Evolutionary conservation across 2,888 invertebrate genomes (phyloP).

Genomic region (Hirtodrosophila alboralis): DNA sequence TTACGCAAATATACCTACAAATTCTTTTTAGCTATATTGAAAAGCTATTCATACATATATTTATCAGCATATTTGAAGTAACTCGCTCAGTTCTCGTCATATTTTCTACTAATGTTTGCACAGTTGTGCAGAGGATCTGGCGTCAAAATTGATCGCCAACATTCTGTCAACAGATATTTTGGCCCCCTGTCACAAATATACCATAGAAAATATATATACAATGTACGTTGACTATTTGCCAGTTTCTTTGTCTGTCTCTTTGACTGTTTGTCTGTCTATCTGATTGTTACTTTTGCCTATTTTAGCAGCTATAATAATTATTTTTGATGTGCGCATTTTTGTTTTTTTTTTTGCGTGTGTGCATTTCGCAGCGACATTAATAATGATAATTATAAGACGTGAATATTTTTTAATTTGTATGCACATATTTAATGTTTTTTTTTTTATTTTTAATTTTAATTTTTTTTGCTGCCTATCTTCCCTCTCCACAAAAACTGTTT

Average conservation of each 20-base stretch:
- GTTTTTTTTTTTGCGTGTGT: no score
- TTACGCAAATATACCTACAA: background rate
- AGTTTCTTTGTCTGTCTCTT: slow-evolving; percentile 10
- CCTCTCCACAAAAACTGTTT: slow-evolving; percentile 3
- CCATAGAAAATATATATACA: slow-evolving; percentile 17
- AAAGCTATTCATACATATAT: slow-evolving; percentile 1
- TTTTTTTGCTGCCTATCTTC: no score
- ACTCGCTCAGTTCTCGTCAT: slow-evolving; percentile 6
- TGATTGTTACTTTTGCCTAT: slow-evolving; percentile 22
- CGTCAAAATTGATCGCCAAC: slow-evolving; percentile 41
- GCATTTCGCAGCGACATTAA: slow-evolving; percentile 59
- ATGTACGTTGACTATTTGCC: slow-evolving; percentile 14
- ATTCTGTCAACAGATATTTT: slow-evolving; percentile 38
- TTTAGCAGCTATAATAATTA: slow-evolving; percentile 42
- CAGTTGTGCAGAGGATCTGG: slow-evolving; percentile 40
- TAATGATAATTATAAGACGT: slow-evolving; percentile 58
- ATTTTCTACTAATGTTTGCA: slow-evolving; percentile 35
- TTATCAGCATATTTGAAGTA: slow-evolving; percentile 14
- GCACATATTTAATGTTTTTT: slow-evolving; percentile 33
- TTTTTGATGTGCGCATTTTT: slow-evolving; percentile 62
- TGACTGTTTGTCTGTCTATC: slow-evolving; percentile 3
- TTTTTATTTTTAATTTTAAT: no score
- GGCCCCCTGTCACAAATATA: slow-evolving; percentile 2
- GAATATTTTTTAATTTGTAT: slow-evolving; percentile 64
- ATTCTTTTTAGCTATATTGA: no score